phyloP scores from a whole-genome alignment of 2,888 invertebrate species.

The Arctia plantaginis region DNA sequence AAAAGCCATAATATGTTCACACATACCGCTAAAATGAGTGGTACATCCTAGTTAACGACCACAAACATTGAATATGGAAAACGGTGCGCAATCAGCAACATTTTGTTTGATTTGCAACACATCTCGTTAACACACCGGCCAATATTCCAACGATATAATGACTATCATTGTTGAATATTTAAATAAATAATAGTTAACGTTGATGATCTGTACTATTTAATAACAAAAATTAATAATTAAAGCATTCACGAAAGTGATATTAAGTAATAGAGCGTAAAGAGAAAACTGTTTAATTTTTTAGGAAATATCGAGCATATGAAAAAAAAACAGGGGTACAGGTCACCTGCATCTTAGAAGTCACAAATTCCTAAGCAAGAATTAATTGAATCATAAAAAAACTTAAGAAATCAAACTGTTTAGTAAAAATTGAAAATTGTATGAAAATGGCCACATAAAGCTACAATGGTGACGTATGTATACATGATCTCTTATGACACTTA shows the following conservation, averaged over 20 bases:
- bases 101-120: constrained; percentile 69
- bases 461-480: no score
- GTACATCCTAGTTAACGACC: constrained; percentile 66
- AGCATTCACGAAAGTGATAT: background rate
- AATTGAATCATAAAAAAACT: no score
- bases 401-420: no score
- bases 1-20: background rate
- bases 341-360: no score
- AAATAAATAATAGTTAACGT: constrained; percentile 7
- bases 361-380: no score
- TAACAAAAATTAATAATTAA: background rate
- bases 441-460: no score
- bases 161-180: constrained; percentile 10
- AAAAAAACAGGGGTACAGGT: no score
- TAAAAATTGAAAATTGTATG: no score
- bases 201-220: background rate
- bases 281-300: no score
- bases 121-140: constrained; percentile 57
- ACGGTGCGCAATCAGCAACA: constrained; percentile 65
- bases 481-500: no score
- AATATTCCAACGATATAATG: constrained; percentile 33
- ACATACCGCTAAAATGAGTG: constrained; percentile 7
- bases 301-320: no score
- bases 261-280: background rate
- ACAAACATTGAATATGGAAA: constrained; percentile 68